Evolutionary conservation across 2,888 invertebrate species (phyloP), one percentile per base, ranked within the genome.

Genomic region (Ypsolopha sequella): DNA sequence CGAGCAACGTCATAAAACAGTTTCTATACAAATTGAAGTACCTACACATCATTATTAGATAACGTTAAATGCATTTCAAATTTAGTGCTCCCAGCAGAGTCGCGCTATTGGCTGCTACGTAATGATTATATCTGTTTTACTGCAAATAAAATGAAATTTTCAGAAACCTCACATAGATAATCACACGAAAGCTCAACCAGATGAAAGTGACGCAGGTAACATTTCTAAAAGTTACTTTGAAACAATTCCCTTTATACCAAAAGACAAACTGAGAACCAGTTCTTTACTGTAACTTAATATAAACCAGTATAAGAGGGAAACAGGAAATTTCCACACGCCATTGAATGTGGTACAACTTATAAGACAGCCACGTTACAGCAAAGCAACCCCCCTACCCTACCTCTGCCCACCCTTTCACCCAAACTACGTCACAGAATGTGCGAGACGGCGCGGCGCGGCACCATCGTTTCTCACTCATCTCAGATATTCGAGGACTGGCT

Each of bases 371-470:
- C 9, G 35, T 46, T 34, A 34, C 34, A 46, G 35, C 46, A 46
- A 46, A 46, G 46, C 46, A 3, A 35, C 11, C 10, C 11, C 46
- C 46, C 43, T 43, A 13, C 46, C 34, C 24, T 34, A n/a, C 6
- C 46, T 43, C 24, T 13, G 24, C 34, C 46, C 46, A 46, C 46
- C 46, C 46, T 33, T 38, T 24, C 14, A 8, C 43, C 14, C 34
- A n/a, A 46, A 45, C 24, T 24, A 24, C 24, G 24, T 4, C 24
- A 24, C 58, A 65, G 66, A 68, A 66, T 64, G 78, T 24, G 70
- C 76, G 68, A 80, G 82, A 81, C 81, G 65, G 69, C 68, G 63
- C 81, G 65, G 69, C 68, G 63, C 66, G 80, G 74, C 78, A 68
- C 76, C 78, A 66, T 60, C 63, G 24, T 24, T 24, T 24, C 24